phyloP scores from a whole-genome alignment of 2,888 invertebrate genomes.

The Iselma pallidipennis region DNA sequence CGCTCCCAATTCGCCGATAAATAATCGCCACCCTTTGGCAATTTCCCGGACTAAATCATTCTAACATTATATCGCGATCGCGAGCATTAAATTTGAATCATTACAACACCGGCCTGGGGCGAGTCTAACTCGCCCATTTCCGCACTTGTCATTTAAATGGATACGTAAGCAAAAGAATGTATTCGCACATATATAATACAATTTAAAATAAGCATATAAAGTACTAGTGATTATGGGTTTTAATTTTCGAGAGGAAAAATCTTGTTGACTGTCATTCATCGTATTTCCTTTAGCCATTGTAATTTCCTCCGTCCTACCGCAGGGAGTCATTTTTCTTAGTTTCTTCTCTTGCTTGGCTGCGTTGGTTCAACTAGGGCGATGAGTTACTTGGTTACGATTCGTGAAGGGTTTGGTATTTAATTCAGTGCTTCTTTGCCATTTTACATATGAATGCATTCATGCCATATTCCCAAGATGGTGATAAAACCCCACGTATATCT shows the following conservation, averaged over 20 bases:
- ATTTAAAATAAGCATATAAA: too few species aligned
- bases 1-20: constrained; percentile 32
- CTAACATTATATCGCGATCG: constrained; percentile 40
- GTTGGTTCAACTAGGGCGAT: background rate
- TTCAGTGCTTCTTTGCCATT: constrained; percentile 33
- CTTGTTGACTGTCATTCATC: background rate
- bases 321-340: background rate
- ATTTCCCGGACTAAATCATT: constrained; percentile 48
- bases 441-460: constrained; percentile 37
- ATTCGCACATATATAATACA: too few species aligned
- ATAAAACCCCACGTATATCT: constrained; percentile 35
- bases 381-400: constrained; percentile 1
- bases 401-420: constrained; percentile 29
- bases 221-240: background rate
- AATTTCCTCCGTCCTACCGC: background rate
- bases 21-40: constrained; percentile 43
- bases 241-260: too few species aligned
- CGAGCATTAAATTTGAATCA: constrained; percentile 8
- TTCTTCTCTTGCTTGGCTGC: background rate
- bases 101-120: background rate
- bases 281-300: background rate
- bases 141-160: background rate
- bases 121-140: background rate
- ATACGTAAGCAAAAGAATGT: background rate
- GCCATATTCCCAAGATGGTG: constrained; percentile 35